Evolutionary conservation across 2,113 vertebrate genomes (phyloP), one percentile per base, ranked within the genome.

Genomic region (Ancistrus triradiatus): DNA sequence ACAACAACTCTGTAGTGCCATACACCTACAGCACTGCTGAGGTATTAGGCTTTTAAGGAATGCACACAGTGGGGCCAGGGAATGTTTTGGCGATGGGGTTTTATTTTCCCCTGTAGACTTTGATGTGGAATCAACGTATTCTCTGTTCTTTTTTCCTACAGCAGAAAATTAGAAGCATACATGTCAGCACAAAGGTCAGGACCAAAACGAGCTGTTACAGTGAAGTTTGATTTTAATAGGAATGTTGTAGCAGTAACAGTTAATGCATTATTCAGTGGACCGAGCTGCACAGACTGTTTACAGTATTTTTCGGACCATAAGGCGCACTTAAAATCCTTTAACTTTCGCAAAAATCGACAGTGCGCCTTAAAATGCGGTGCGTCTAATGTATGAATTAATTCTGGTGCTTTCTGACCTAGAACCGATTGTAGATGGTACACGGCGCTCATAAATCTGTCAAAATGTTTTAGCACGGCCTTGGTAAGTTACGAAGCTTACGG

Each of bases 81-180:
- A 79, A 76, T 80, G 76, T 75, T 80, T 68, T 75, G 75, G 73
- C 74, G 63, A 72, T 66, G 63, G 17, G 15, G 49, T 76, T 79
- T 79, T 79, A 76, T 79, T 83, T 75, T 77, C 58, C 59, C 72
- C 63, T 66, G 68, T 69, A 73, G 46, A 71, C 79, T 81, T 80
- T 83, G 79, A 85, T 80, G 81, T 73, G 62, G 64, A n/a, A 79
- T 75, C 66, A 70, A 75, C 68, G 24, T 73, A 76, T 78, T 79
- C 74, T 72, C 69, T 68, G 56, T 74, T 78, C 64, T 64, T 69
- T 77, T 66, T 74, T 65, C 72, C 61, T 69, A 52, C 61, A 49
- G 35, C 52, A 51, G 74, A 82, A 80, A 78, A 78, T 77, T 69
- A 73, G 61, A 83, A 74, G 73, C 76, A 75, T 74, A 72, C 78